Conservation (phyloP, 2,888 invertebrate species). For the Drosophila birchii region DNA sequence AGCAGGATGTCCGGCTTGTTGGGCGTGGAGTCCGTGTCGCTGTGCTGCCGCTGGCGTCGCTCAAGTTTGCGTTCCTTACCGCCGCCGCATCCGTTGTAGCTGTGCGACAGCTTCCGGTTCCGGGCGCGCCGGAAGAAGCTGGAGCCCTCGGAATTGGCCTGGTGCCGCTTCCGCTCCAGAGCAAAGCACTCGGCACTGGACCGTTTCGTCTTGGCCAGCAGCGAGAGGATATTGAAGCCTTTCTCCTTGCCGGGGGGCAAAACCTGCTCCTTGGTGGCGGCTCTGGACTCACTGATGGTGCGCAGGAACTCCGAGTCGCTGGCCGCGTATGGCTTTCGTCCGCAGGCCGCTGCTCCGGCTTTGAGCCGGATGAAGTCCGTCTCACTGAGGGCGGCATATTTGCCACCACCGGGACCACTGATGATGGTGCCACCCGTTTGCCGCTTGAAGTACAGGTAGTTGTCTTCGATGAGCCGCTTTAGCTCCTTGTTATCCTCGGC, state of each 20-base stretch:
- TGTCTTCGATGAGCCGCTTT: slow-evolving; percentile 84
- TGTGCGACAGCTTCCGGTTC: slow-evolving; percentile 83
- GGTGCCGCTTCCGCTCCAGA: slow-evolving; percentile 81
- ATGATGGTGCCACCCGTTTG: slow-evolving; percentile 65
- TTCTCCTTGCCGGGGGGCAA: slow-evolving; percentile 74
- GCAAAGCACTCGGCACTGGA: slow-evolving; percentile 83
- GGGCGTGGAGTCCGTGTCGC: slow-evolving; percentile 82
- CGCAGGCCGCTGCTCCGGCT: slow-evolving; percentile 61
- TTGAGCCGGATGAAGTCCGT: slow-evolving; percentile 84
- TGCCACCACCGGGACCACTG: slow-evolving; percentile 53
- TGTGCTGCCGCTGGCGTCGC: slow-evolving; percentile 79
- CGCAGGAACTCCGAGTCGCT: slow-evolving; percentile 84
- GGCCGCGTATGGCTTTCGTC: slow-evolving; percentile 81
- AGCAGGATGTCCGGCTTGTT: slow-evolving; percentile 84
- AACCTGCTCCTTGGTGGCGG: slow-evolving; percentile 46
- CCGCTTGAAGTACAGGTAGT: slow-evolving; percentile 84
- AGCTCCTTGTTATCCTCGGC: slow-evolving; percentile 84
- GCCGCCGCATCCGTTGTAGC: slow-evolving; percentile 81
- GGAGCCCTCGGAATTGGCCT: slow-evolving; percentile 82
- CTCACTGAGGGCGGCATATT: slow-evolving; percentile 83
- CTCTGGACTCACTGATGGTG: slow-evolving; percentile 69
- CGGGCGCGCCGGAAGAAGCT: slow-evolving; percentile 81
- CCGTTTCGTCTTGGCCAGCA: slow-evolving; percentile 83
- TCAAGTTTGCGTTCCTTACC: slow-evolving; percentile 75
- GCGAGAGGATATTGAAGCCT: slow-evolving; percentile 82